Base-by-base conservation (phyloP, 2,888 invertebrate genomes). In the Hirtodrosophila trivittata region DNA sequence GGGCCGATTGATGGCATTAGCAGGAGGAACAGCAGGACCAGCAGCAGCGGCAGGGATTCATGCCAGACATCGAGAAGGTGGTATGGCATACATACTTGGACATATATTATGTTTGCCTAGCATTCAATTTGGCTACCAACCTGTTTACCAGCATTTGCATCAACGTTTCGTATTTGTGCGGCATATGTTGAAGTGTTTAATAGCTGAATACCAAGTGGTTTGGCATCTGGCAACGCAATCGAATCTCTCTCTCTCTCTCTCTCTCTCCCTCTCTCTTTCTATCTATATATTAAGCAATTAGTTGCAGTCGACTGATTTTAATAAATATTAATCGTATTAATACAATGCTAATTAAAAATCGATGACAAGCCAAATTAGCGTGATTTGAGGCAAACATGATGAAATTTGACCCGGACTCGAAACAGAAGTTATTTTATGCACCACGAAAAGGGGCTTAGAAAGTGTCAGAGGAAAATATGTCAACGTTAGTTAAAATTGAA, bases 171-270 rank as follows among this genome's bases (percentile, higher is more conserved):
- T 18, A 6, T 28, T 10, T 51, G 54, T 46, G 66, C 35, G 46
- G 42, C 84, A 80, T 81, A 73, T 76, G 84, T 58, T 83, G 60
- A 49, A 83, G 84, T 81, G 58, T 62, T 84, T 86, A 81, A 84
- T 81, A 65, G 66, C 63, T 64, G 57, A 73, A 64, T 67, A 58
- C 62, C 73, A 64, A 77, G 63, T 70, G 59, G 55, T 42, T n/a
- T 10, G 8, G 25, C 10, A 33, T 28, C 49, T 41, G 50, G 54
- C 75, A 62, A 55, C 38, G 49, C 46, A 56, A 55, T 62, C 41
- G 76, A 54, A 43, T 46, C 50, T 10, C 70, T 43, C 52, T 35
- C 37, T 55, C 16, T 45, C 16, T 49, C 25, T 57, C 12, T 33
- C 3, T 46, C 3, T 14, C 1, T 32, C 8, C 18, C 9, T 41